phyloP scores from a whole-genome alignment of 2,797 vertebrate species.

The Catostomus latipinnis region DNA sequence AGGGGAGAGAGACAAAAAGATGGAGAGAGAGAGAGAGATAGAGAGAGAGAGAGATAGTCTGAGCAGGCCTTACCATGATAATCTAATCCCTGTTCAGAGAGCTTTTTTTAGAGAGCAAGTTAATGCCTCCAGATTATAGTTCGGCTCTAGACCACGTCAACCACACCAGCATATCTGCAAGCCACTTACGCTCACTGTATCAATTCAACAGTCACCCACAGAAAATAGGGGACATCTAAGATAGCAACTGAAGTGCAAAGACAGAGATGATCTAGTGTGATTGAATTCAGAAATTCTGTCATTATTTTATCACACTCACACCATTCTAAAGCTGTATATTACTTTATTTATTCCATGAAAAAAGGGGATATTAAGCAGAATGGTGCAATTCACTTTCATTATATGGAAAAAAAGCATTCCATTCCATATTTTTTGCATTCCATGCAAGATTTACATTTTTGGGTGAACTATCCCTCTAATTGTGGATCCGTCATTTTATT shows the following conservation, averaged over 20 bases:
- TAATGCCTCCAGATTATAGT: constrained; percentile 84
- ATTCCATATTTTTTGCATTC: not conserved
- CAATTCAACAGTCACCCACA: constrained; percentile 11
- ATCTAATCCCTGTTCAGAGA: constrained; percentile 85
- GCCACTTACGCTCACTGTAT: constrained; percentile 30
- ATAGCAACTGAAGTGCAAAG: not conserved
- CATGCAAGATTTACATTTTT: not conserved
- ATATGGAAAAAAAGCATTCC: no score
- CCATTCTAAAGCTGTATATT: no score
- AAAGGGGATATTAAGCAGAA: no score
- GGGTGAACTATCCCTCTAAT: not conserved
- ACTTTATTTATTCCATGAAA: no score
- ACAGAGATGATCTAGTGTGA: not conserved
- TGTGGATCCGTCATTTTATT: not conserved
- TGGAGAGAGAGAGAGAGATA: constrained; percentile 63
- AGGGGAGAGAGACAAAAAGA: constrained; percentile 58
- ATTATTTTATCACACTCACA: not conserved
- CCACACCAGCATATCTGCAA: constrained; percentile 68
- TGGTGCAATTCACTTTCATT: no score
- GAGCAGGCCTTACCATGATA: constrained; percentile 82
- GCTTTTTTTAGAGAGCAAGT: constrained; percentile 87
- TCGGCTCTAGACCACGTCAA: constrained; percentile 76
- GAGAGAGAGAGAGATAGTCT: constrained; percentile 72
- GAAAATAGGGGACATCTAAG: not conserved
- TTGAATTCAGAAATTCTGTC: not conserved